phyloP scores from a whole-genome alignment of 2,113 vertebrate species.

The Chaetura pelagica region DNA sequence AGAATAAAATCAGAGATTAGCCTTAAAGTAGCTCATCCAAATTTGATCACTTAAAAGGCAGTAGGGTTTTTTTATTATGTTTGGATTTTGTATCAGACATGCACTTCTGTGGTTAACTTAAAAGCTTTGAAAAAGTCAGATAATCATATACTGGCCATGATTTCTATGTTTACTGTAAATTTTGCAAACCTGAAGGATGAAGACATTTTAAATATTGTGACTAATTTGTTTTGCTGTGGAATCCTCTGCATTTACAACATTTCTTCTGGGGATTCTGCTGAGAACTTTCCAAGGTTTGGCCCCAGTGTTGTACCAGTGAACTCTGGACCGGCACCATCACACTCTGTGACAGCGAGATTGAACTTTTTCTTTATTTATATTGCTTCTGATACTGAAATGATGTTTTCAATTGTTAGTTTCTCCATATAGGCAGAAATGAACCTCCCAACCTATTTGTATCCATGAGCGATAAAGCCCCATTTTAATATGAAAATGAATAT shows the following conservation, averaged over 20 bases:
- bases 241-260: background rate
- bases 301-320: background rate
- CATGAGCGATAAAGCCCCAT: background rate
- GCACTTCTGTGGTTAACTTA: background rate
- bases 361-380: background rate
- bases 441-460: background rate
- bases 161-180: background rate
- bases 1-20: slow-evolving; percentile 6
- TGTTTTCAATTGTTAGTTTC: background rate
- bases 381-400: background rate
- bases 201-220: background rate
- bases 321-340: background rate
- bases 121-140: background rate
- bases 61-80: background rate
- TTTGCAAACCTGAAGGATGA: background rate
- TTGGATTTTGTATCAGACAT: background rate
- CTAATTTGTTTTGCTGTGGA: background rate
- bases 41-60: background rate
- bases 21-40: background rate
- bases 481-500: slow-evolving; percentile 74
- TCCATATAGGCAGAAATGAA: background rate
- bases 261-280: background rate
- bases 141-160: background rate
- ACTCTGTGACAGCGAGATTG: background rate
- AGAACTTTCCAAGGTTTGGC: background rate